Conservation (phyloP, 2,797 vertebrate genomes). For the Anolis apletophallus region DNA sequence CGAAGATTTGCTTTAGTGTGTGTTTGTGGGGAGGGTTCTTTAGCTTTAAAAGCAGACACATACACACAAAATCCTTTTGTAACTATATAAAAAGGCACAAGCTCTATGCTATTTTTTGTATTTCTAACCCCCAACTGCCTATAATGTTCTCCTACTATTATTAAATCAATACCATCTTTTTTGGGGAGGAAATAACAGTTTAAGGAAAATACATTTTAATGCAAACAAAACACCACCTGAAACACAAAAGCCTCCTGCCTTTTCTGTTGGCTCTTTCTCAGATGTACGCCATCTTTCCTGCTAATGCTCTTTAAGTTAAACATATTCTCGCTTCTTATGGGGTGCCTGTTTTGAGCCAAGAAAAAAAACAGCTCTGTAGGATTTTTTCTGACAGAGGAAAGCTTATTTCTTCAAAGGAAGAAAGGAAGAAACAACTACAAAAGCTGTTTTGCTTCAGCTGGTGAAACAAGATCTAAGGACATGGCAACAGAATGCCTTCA, state of each 20-base stretch:
- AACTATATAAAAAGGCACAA: not conserved
- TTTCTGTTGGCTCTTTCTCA: not conserved
- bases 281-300: conserved; percentile 24
- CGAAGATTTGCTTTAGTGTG: not conserved
- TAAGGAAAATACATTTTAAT: conserved; percentile 46
- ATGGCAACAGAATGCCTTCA: rapidly evolving
- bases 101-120: not conserved
- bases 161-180: conserved; percentile 54
- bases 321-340: conserved; percentile 36
- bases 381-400: conserved; percentile 11
- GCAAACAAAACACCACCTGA: conserved; percentile 38
- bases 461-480: not conserved
- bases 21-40: not conserved
- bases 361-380: not conserved
- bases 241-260: not conserved
- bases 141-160: conserved; percentile 2
- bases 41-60: not conserved
- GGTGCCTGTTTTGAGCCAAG: conserved; percentile 25
- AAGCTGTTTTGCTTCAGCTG: not conserved
- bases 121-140: conserved; percentile 27
- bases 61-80: not conserved
- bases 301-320: conserved; percentile 62
- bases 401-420: conserved; percentile 31
- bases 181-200: conserved; percentile 21
- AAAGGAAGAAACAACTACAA: not conserved